Conservation (phyloP, 2,113 vertebrate species). For the Monopterus albus region DNA sequence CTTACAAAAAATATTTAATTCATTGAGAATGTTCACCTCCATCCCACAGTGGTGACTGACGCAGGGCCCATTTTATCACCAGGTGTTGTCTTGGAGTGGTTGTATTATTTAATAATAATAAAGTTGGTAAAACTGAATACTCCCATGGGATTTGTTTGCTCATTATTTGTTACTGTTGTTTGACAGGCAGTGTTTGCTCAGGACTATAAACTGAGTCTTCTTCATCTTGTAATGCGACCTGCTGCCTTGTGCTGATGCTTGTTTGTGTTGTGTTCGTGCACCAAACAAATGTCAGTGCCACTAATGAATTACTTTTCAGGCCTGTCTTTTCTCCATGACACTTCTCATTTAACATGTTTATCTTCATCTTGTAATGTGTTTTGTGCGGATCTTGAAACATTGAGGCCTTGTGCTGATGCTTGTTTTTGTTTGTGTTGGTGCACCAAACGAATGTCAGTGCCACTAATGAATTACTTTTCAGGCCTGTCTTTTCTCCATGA, state of each 20-base stretch:
- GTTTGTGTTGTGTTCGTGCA: background rate
- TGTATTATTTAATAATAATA: too few relatives aligned
- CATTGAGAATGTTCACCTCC: too few relatives aligned
- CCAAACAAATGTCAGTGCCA: background rate
- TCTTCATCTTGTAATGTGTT: background rate
- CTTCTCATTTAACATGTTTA: background rate
- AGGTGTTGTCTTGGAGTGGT: too few relatives aligned
- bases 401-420: background rate
- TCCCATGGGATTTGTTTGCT: background rate
- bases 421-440: background rate
- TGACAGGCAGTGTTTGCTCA: too few relatives aligned
- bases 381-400: background rate
- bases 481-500: background rate
- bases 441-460: too few relatives aligned
- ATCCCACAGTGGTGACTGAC: too few relatives aligned
- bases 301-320: background rate
- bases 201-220: too few relatives aligned
- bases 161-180: conserved; percentile 2
- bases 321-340: background rate
- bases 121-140: background rate
- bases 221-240: background rate
- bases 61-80: background rate
- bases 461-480: background rate
- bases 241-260: background rate
- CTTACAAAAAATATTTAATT: too few relatives aligned